Percentiles rank a stretch among this genome's conserved stretches.
Evolutionary conservation across 2,113 vertebrate genomes (phyloP).

Genomic region (Coracopsis vasa): DNA sequence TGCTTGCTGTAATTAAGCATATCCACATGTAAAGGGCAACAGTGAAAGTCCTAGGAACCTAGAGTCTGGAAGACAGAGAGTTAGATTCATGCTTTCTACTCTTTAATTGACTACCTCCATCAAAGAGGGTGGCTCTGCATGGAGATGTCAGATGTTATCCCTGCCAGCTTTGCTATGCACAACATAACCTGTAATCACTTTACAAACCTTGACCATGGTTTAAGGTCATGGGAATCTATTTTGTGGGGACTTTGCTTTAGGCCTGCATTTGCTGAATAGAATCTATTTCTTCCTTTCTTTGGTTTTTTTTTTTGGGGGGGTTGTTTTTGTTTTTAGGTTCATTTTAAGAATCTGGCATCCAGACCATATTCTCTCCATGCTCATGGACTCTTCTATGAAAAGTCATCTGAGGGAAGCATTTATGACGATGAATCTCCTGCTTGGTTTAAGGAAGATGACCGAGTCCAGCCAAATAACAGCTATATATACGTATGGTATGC

Average conservation of each 20-base stretch:
- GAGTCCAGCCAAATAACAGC: slow-evolving; percentile 80
- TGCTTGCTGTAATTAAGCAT: neutral
- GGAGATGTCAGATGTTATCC: neutral
- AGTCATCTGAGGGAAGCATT: slow-evolving; percentile 83
- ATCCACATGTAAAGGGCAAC: neutral
- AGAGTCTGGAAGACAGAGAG: neutral
- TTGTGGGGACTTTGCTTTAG: neutral
- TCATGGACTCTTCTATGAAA: slow-evolving; percentile 90
- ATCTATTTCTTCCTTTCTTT: neutral
- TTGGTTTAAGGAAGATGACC: slow-evolving; percentile 86
- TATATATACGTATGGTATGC: slow-evolving; percentile 90
- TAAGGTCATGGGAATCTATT: neutral
- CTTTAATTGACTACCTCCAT: neutral
- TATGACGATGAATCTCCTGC: slow-evolving; percentile 86
- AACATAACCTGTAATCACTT: fast-evolving
- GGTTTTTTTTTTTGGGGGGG: no score
- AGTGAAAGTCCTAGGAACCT: neutral
- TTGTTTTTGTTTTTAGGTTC: slow-evolving; percentile 72
- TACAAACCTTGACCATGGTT: neutral
- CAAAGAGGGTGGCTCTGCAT: neutral
- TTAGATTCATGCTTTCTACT: neutral
- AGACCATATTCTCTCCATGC: slow-evolving; percentile 90
- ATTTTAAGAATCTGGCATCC: slow-evolving; percentile 90
- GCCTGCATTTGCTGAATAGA: neutral
- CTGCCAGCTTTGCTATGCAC: neutral